Evolutionary conservation across 2,888 invertebrate genomes (phyloP), one percentile per base, ranked within the genome.

Genomic region (Parapristionchus giblindavisi): DNA sequence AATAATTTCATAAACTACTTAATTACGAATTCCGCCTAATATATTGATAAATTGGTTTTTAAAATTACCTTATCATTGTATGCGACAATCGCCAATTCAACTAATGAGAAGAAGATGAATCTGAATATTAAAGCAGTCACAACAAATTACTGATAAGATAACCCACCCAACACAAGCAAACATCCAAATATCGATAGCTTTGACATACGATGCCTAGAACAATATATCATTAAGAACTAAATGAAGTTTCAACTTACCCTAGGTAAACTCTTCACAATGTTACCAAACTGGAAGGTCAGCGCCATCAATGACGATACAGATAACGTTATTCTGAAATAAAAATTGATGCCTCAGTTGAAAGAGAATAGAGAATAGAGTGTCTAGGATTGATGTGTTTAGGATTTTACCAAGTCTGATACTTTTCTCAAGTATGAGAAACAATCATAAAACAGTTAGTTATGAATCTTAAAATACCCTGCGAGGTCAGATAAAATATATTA

Each of bases 291-390:
- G 76, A 87, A 87, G 8, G 87, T 87, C 4, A 87, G 77, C 1
- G 87, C 86, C 87, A 88, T 87, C 17, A 87, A 78, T 0, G 85
- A 86, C 27, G 83, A 83, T 21, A 85, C 86, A 17, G 86, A 87
- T 6, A 87, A 76, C 0, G 86, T 87, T 54, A 87, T 88, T 68
- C 87, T 77, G 27, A 56, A 54, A 27, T 2, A 24, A 3, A n/a
- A 5, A 36, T 52, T 6, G 3, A 48, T 1, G 43, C 27, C 3
- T 14, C 2, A 21, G 14, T 4, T 11, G 21, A 2, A 14, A 3
- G 38, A 56, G n/a, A n/a, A n/a, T n/a, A n/a, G n/a, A n/a, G n/a
- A n/a, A n/a, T n/a, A n/a, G n/a, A n/a, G n/a, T n/a, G n/a, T n/a
- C n/a, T n/a, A n/a, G n/a, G n/a, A n/a, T n/a, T n/a, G n/a, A n/a